Conservation (phyloP, 2,888 invertebrate genomes). For the Myathropa florea region DNA sequence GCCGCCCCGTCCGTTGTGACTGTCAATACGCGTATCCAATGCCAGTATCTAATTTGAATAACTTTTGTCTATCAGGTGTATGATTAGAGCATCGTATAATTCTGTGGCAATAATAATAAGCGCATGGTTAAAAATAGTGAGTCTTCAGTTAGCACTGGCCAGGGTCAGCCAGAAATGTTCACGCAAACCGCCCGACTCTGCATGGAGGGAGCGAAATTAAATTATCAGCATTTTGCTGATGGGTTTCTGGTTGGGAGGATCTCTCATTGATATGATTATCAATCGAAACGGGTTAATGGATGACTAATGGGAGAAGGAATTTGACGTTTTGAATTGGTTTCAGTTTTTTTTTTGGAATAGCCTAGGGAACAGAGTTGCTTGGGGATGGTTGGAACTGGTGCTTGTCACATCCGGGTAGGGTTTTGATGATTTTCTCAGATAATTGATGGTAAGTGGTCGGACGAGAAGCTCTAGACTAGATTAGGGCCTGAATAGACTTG, state of each 20-base stretch:
- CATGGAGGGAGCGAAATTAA: not conserved
- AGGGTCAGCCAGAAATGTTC: constrained; percentile 16
- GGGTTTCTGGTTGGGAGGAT: not conserved
- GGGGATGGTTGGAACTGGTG: too few relatives aligned
- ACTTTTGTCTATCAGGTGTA: constrained; percentile 6
- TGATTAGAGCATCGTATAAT: constrained; percentile 52
- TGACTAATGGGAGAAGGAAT: not conserved
- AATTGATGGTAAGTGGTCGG: too few relatives aligned
- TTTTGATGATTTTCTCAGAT: too few relatives aligned
- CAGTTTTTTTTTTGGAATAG: not conserved
- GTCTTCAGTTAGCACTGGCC: constrained; percentile 20
- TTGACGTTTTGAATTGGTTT: not conserved
- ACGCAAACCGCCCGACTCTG: not conserved
- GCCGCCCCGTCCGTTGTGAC: not conserved
- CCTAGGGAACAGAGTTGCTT: too few relatives aligned
- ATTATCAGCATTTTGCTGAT: not conserved
- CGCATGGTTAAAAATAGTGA: constrained; percentile 36
- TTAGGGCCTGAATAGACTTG: too few relatives aligned
- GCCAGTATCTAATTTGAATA: not conserved
- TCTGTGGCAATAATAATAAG: constrained; percentile 36
- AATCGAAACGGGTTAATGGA: not conserved
- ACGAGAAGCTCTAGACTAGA: too few relatives aligned
- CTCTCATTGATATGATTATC: not conserved
- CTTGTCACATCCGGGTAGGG: too few relatives aligned
- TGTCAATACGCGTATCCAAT: not conserved